Percentiles rank a stretch among this genome's conserved stretches.
Conservation (phyloP, 1,140 invertebrate genomes). For the Mizuhopecten yessoensis region DNA sequence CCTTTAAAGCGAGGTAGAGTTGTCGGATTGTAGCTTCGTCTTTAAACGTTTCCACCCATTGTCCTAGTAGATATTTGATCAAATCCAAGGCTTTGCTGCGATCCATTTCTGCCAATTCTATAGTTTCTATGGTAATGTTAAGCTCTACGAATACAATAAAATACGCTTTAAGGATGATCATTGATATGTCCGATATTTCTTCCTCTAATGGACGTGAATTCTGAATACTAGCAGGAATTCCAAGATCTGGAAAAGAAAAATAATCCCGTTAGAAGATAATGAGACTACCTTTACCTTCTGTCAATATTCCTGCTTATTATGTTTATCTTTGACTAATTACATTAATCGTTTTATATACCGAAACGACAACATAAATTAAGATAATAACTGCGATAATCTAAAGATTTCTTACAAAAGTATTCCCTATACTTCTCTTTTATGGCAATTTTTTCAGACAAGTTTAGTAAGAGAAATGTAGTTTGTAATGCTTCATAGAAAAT, state of each 20-base stretch:
- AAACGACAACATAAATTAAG: no score
- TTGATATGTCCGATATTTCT: background rate
- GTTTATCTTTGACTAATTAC: no score
- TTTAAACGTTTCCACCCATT: background rate
- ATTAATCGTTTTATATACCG: no score
- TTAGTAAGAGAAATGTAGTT: no score
- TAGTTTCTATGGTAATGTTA: background rate
- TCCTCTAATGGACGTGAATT: background rate
- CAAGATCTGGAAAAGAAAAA: background rate
- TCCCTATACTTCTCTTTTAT: no score
- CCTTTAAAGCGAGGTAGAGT: background rate
- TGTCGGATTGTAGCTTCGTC: background rate
- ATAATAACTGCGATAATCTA: no score
- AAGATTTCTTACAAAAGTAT: no score
- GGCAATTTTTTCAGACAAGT: no score
- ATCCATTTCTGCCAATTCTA: conserved; percentile 26
- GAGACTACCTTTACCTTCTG: no score
- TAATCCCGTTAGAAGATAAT: background rate
- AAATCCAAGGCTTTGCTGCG: background rate
- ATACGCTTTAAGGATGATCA: background rate
- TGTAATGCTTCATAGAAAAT: no score
- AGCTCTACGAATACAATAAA: conserved; percentile 2
- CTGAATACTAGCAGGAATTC: background rate
- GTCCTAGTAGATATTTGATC: background rate
- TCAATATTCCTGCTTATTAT: no score